Evolutionary conservation across 2,113 vertebrate genomes (phyloP).

Genomic region (Bungarus multicinctus): DNA sequence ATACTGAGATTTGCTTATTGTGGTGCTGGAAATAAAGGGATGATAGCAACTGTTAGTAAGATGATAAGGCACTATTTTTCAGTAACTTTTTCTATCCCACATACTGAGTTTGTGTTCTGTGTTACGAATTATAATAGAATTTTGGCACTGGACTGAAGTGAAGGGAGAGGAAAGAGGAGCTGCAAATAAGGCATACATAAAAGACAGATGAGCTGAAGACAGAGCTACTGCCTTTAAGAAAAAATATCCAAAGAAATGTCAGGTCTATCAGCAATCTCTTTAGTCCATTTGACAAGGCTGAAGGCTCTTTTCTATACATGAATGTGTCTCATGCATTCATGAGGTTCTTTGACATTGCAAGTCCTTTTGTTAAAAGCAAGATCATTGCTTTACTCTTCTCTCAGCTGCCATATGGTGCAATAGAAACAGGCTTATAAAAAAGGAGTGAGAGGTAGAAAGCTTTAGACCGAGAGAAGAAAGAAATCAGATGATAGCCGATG

Average conservation of each 20-base stretch:
- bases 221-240: constrained; percentile 47
- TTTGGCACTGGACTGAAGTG: constrained; percentile 34
- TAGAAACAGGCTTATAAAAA: constrained; percentile 62
- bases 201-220: constrained; percentile 40
- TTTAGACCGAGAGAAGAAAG: constrained; percentile 59
- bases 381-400: constrained; percentile 69
- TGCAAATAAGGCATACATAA: background rate
- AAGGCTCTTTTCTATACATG: constrained; percentile 70
- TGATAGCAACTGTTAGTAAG: constrained; percentile 15
- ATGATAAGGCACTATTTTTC: constrained; percentile 44
- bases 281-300: constrained; percentile 63
- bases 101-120: constrained; percentile 43
- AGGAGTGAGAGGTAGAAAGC: constrained; percentile 30
- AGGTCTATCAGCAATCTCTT: constrained; percentile 53
- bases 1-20: background rate
- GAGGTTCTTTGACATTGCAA: constrained; percentile 76
- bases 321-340: constrained; percentile 85
- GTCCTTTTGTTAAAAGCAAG: constrained; percentile 78
- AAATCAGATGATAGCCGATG: constrained; percentile 63
- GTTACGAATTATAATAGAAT: constrained; percentile 53
- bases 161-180: background rate
- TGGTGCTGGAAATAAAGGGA: too few species aligned
- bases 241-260: constrained; percentile 36
- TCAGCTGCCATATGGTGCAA: constrained; percentile 92
- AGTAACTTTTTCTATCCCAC: constrained; percentile 51